phyloP scores from a whole-genome alignment of 1,140 invertebrate genomes.

The Acyrthosiphon pisum region DNA sequence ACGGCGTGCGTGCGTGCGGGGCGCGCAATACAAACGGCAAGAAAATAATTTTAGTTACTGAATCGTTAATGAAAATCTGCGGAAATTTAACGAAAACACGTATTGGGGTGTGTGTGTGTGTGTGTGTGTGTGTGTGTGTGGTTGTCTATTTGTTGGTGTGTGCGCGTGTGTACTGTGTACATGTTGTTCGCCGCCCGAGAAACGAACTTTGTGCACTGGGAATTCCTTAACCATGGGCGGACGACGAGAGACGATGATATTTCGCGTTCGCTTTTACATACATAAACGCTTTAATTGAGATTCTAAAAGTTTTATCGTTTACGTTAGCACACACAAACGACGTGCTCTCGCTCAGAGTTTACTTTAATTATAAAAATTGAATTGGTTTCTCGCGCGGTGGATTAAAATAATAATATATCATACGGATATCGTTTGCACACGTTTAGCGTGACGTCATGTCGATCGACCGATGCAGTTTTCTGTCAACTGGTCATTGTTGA shows the following conservation, averaged over 20 bases:
- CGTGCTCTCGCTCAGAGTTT: background rate
- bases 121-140: background rate
- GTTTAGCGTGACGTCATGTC: background rate
- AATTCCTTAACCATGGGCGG: background rate
- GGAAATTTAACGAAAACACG: background rate
- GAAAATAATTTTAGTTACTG: conserved; percentile 25
- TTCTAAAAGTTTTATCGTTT: conserved; percentile 18
- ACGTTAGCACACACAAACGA: background rate
- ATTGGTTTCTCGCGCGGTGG: background rate
- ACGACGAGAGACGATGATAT: background rate
- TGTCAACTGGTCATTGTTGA: background rate
- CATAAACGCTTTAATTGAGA: conserved; percentile 21
- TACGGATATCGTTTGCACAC: background rate
- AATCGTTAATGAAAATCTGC: conserved; percentile 37
- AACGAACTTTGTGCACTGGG: background rate
- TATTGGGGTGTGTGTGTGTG: background rate
- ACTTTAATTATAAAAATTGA: background rate
- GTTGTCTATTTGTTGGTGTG: background rate
- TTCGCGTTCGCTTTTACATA: background rate
- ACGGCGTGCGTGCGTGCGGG: background rate
- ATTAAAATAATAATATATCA: background rate
- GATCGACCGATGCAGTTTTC: background rate
- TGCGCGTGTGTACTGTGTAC: background rate
- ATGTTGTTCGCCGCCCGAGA: background rate
- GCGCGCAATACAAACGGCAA: background rate